Base-by-base conservation (phyloP, 2,113 vertebrate species). In the Dissostichus mawsoni region DNA sequence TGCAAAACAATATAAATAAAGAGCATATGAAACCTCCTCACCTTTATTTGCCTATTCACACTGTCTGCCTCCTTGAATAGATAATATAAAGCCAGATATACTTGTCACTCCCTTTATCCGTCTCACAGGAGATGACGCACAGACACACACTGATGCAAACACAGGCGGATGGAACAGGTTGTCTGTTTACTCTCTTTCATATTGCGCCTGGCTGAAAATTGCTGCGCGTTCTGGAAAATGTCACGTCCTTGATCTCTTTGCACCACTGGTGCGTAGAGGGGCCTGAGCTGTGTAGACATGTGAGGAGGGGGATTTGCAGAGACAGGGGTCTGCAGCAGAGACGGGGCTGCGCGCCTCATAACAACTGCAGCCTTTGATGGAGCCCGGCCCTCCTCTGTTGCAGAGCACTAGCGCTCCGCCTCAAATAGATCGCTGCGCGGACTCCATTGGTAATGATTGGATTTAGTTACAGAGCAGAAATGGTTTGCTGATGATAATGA, bases 191-290 rank as follows among this genome's bases (percentile, higher is more conserved):
- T 69, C 55, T 61, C 76, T 90, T 88, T 92, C 74, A 85, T 89
- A 68, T 77, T 59, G 64, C 20, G 61, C 67, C 69, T 76, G 2
- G 77, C 84, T 3, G 77, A 71, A 94, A 92, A 89, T 91, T 86
- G 89, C 77, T 62, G 69, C 18, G 5, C 17, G 69, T 82, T 83
- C 84, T 5, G 14, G 62, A 90, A 93, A 94, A 93, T 93, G 93
- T 92, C 92, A 90, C 1, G 83, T 90, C 90, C 92, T 94, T 92
- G 92, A 93, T 94, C 85, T 90, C 83, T 80, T 90, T 85, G 76
- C 81, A 58, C 77, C 71, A 72, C 57, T 81, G 83, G 69, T 59
- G 80, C 23, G 58, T 78, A 36, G 76, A 76, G 48, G 77, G 82
- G 63, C 78, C 69, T 80, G 80, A 66, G 84, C 78, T 25, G 68